Evolutionary conservation across 2,113 vertebrate genomes (phyloP).

Genomic region (Oncorhynchus nerka): DNA sequence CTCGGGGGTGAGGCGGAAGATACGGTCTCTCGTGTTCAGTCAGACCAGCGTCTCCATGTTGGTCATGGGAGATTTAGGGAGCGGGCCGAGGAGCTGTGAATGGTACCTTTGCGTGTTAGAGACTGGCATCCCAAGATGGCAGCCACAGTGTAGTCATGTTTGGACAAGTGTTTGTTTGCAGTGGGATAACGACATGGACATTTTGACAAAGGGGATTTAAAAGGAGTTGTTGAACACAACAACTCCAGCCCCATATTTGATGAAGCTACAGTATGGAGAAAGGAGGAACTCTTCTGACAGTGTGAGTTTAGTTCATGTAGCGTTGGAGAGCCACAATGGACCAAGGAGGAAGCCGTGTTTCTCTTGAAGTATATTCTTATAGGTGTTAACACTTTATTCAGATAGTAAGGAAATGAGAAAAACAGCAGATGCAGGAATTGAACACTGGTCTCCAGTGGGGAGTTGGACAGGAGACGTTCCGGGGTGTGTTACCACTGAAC

Average conservation of each 20-base stretch:
- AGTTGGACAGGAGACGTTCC: too few relatives aligned
- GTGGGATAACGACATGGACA: slow-evolving; percentile 57
- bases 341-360: too few relatives aligned
- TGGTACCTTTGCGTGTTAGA: slow-evolving; percentile 46
- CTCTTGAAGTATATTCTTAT: too few relatives aligned
- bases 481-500: too few relatives aligned
- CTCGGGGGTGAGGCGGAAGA: slow-evolving; percentile 27
- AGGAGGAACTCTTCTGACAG: not conserved
- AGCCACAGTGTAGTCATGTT: slow-evolving; percentile 55
- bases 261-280: slow-evolving; percentile 34
- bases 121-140: slow-evolving; percentile 28
- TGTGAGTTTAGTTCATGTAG: too few relatives aligned
- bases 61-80: slow-evolving; percentile 61
- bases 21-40: slow-evolving; percentile 51
- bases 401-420: too few relatives aligned
- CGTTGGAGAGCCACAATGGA: too few relatives aligned
- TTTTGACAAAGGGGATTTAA: slow-evolving; percentile 67
- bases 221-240: slow-evolving; percentile 48
- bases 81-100: slow-evolving; percentile 36
- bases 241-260: slow-evolving; percentile 42
- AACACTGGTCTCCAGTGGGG: too few relatives aligned
- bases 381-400: too few relatives aligned
- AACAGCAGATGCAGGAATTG: too few relatives aligned
- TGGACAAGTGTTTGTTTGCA: slow-evolving; percentile 45
- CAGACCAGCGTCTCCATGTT: slow-evolving; percentile 19